These are phyloP conservation scores for Pogonocichla stellata DNA, from an alignment of 2,113 vertebrate species.

Conservation along the genomic window DNA sequence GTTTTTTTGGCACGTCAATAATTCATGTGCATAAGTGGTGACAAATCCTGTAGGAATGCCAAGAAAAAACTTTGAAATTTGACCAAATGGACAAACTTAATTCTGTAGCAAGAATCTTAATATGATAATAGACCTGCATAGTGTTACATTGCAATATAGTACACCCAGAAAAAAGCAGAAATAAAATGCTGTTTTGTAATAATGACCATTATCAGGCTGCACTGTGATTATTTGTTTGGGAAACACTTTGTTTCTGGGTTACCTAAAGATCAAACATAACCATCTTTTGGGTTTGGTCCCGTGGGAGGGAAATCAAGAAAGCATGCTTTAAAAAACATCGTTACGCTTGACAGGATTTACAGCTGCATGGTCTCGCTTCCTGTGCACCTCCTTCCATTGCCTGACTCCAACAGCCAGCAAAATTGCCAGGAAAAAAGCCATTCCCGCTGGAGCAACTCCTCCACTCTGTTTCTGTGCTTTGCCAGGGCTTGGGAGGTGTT, in stretches of 20 bases:
- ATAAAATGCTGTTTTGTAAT: conserved; percentile 74
- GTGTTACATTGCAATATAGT: conserved; percentile 39
- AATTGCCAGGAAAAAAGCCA: not conserved
- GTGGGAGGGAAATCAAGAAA: not conserved
- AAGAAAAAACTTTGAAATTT: conserved; percentile 58
- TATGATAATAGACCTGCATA: conserved; percentile 29
- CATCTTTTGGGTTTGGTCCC: not conserved
- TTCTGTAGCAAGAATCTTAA: conserved; percentile 37
- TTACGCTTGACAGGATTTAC: not conserved
- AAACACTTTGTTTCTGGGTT: conserved; percentile 13
- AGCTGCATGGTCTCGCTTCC: accelerated
- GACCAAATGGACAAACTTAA: conserved; percentile 42
- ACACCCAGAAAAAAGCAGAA: conserved; percentile 54
- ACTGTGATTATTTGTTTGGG: conserved; percentile 45
- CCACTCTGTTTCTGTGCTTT: accelerated
- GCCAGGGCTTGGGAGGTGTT: not conserved
- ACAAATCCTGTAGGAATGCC: conserved; percentile 17
- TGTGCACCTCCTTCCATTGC: not conserved
- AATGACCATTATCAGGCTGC: conserved; percentile 7
- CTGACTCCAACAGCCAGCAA: not conserved
- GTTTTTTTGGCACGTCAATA: not conserved
- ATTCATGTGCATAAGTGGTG: conserved; percentile 16
- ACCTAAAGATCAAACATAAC: not conserved
- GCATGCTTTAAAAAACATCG: not conserved
- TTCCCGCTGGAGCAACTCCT: not conserved